Evolutionary conservation across 2,113 vertebrate species (phyloP).

Genomic region (Arvicanthis niloticus): DNA sequence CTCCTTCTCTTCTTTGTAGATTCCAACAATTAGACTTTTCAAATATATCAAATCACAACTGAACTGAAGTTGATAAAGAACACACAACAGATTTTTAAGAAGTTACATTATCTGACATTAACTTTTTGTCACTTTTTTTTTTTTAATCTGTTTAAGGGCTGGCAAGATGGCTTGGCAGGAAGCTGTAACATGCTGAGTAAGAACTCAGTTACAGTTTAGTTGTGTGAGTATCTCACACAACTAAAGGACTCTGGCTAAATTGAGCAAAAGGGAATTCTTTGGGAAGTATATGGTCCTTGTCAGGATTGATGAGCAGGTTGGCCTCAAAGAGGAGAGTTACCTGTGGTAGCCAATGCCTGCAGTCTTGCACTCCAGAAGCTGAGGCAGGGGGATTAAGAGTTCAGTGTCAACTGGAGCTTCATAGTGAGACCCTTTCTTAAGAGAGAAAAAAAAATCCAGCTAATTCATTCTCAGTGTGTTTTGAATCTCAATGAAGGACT

Average conservation of each 20-base stretch:
- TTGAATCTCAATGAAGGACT: background rate
- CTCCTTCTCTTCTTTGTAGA: background rate
- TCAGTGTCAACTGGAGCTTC: background rate
- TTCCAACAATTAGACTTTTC: constrained; percentile 28
- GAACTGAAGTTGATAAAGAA: constrained; percentile 33
- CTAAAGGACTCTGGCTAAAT: background rate
- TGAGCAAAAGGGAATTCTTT: background rate
- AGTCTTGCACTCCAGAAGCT: background rate
- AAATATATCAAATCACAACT: background rate
- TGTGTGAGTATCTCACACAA: too few species aligned
- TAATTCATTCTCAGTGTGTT: background rate
- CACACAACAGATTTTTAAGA: constrained; percentile 40
- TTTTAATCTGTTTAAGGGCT: constrained; percentile 16
- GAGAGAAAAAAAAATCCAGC: too few species aligned
- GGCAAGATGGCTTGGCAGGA: background rate
- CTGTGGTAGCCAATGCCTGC: too few species aligned
- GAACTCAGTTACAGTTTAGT: too few species aligned
- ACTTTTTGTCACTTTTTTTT: background rate
- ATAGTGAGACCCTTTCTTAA: background rate
- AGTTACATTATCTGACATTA: constrained; percentile 37
- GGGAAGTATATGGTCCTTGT: background rate
- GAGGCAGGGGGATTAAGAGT: background rate
- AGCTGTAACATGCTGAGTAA: background rate
- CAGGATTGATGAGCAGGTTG: background rate
- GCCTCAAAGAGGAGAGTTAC: background rate